phyloP scores from a whole-genome alignment of 1,140 invertebrate genomes.

The Dendrolimus kikuchii region DNA sequence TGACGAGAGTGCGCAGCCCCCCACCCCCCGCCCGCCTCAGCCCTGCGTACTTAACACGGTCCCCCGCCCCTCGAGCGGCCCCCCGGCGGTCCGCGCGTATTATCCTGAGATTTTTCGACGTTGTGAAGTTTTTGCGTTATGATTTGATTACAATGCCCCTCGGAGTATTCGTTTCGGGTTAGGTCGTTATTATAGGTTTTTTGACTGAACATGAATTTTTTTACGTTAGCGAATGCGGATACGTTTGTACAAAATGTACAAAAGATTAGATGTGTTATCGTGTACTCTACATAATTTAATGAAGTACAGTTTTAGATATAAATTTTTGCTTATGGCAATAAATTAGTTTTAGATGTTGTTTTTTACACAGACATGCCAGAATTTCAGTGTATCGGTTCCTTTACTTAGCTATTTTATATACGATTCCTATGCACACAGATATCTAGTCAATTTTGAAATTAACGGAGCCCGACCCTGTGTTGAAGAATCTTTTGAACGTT shows the following conservation, averaged over 20 bases:
- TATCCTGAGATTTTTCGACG: slow-evolving; percentile 41
- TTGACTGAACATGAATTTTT: slow-evolving; percentile 42
- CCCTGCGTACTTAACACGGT: slow-evolving; percentile 4
- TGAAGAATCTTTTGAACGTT: slow-evolving; percentile 37
- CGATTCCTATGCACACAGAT: slow-evolving; percentile 70
- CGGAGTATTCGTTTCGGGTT: slow-evolving; percentile 27
- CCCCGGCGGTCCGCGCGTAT: neutral
- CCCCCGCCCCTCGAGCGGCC: neutral
- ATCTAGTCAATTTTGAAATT: slow-evolving; percentile 72
- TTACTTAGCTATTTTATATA: slow-evolving; percentile 69
- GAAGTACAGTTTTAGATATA: slow-evolving; percentile 60
- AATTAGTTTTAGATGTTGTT: slow-evolving; percentile 50
- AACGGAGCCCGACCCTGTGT: slow-evolving; percentile 53
- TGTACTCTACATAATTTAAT: slow-evolving; percentile 59
- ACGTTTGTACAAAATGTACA: slow-evolving; percentile 67
- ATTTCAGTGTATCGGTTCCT: slow-evolving; percentile 68
- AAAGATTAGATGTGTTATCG: slow-evolving; percentile 54
- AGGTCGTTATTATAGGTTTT: slow-evolving; percentile 37
- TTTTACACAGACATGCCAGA: slow-evolving; percentile 56
- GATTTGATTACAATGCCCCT: slow-evolving; percentile 28
- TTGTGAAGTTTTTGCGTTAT: slow-evolving; percentile 29
- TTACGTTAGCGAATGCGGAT: slow-evolving; percentile 44
- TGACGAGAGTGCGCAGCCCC: slow-evolving; percentile 34
- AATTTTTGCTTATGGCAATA: slow-evolving; percentile 60
- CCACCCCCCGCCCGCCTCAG: slow-evolving; percentile 2